Evolutionary conservation across 2,113 vertebrate species (phyloP), one percentile per base, ranked within the genome.

Genomic region (Leucopternis melanops): DNA sequence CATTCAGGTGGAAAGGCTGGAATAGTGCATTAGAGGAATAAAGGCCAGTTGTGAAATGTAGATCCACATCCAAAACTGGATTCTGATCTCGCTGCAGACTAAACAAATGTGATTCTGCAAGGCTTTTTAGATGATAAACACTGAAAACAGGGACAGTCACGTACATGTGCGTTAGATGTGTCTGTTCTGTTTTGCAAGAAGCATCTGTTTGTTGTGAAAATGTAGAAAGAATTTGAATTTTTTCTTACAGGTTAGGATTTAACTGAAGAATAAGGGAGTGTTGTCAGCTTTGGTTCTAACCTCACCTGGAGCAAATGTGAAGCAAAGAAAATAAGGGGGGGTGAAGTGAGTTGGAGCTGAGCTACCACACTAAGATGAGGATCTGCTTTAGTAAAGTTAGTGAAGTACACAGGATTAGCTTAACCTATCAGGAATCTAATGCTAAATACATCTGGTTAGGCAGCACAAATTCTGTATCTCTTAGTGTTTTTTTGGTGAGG

Each of bases 341-440:
- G 12, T 26, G n/a, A 34, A 5, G 26, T 15, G 52, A 71, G 8
- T 3, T 38, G 65, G 45, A 31, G 58, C 57, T 65, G 52, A 54
- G 81, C 49, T 75, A 4, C 36, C 19, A 6, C 19, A 13, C 16
- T 14, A 50, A 17, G 47, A 11, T 57, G 57, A 86, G 44, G n/a
- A 44, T 31, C 55, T 81, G 50, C 15, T 47, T 34, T 19, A 22
- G 19, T 31, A 12, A 79, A 47, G 47, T n/a, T 20, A 34, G 77
- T 10, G 45, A n/a, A 16, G 16, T 22, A 26, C 19, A 11, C 19
- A 29, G 54, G 82, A 22, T 72, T 42, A 66, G 52, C 40, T 55
- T 40, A 50, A 34, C 27, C 44, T 31, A 1, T 32, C 0, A 0
- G 18, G 29, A n/a, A 40, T 54, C 17, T 42, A 13, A 34, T 16